phyloP scores from a whole-genome alignment of 2,113 vertebrate species.

The Kryptolebias marmoratus region DNA sequence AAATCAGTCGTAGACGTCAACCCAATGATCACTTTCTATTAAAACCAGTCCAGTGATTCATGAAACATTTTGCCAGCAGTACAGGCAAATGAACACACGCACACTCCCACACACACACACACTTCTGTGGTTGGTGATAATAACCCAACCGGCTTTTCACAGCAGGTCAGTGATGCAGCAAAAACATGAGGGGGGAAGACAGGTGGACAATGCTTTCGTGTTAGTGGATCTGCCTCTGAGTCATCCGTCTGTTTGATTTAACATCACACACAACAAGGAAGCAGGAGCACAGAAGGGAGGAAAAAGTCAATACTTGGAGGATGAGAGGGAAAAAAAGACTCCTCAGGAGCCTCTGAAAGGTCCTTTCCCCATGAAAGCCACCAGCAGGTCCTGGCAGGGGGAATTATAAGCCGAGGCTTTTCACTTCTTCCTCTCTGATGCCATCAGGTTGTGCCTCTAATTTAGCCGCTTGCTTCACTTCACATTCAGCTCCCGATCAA shows the following conservation, averaged over 20 bases:
- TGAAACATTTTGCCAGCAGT: too few species aligned
- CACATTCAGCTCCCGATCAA: conserved; percentile 76
- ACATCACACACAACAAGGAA: conserved; percentile 29
- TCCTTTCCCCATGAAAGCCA: not conserved
- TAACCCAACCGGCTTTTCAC: not conserved
- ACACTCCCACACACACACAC: too few species aligned
- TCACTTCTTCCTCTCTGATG: conserved; percentile 34
- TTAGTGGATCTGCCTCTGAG: conserved; percentile 44
- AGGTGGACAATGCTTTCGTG: conserved; percentile 28
- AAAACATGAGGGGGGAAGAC: conserved; percentile 38
- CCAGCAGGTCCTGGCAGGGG: not conserved
- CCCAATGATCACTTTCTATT: too few species aligned
- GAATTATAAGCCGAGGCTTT: conserved; percentile 13
- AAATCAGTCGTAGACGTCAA: too few species aligned
- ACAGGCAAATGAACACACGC: too few species aligned
- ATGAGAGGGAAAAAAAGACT: not conserved
- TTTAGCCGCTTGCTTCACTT: conserved; percentile 79
- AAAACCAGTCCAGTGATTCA: too few species aligned
- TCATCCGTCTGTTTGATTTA: conserved; percentile 51
- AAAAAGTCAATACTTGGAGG: conserved; percentile 11
- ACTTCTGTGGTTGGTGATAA: too few species aligned
- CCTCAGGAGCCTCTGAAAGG: conserved; percentile 13
- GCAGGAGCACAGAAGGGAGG: conserved; percentile 3
- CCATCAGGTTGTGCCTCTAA: conserved; percentile 68
- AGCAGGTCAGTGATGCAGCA: conserved; percentile 54